phyloP scores from a whole-genome alignment of 2,888 invertebrate genomes.

The Volucella zonaria region DNA sequence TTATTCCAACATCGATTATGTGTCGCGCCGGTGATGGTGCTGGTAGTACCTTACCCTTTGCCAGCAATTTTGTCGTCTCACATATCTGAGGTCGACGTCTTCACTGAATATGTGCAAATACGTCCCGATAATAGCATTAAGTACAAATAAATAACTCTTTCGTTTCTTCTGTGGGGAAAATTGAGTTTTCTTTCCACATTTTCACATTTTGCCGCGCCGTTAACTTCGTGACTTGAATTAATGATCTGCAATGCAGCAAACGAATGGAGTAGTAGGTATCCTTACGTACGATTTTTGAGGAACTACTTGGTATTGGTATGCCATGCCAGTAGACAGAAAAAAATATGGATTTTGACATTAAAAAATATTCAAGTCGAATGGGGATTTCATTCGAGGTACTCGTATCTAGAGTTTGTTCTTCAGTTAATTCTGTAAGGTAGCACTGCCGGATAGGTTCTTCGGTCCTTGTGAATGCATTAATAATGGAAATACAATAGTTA shows the following conservation, averaged over 20 bases:
- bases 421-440: too few species aligned
- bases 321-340: conserved; percentile 6
- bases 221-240: conserved; percentile 61
- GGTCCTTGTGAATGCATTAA: too few species aligned
- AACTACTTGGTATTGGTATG: conserved; percentile 10
- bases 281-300: neutral
- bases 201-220: conserved; percentile 28
- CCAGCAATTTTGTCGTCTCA: neutral
- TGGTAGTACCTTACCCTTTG: too few species aligned
- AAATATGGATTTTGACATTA: conserved; percentile 41
- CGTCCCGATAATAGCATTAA: conserved; percentile 40
- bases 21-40: too few species aligned
- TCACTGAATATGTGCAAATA: conserved; percentile 51
- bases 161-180: neutral
- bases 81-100: conserved; percentile 15
- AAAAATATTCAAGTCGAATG: too few species aligned
- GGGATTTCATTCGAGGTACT: too few species aligned
- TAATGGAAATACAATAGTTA: too few species aligned
- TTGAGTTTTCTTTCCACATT: conserved; percentile 1
- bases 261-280: neutral
- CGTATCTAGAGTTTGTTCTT: too few species aligned
- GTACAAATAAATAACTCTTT: conserved; percentile 46
- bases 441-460: too few species aligned
- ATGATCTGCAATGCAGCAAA: conserved; percentile 62
- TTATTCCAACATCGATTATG: too few species aligned